A percentile compares a stretch with the other conserved stretches of the same genome.
These are phyloP conservation scores for Lophura nycthemera DNA, from an alignment of 2,113 vertebrate species.

Conservation along the genomic window DNA sequence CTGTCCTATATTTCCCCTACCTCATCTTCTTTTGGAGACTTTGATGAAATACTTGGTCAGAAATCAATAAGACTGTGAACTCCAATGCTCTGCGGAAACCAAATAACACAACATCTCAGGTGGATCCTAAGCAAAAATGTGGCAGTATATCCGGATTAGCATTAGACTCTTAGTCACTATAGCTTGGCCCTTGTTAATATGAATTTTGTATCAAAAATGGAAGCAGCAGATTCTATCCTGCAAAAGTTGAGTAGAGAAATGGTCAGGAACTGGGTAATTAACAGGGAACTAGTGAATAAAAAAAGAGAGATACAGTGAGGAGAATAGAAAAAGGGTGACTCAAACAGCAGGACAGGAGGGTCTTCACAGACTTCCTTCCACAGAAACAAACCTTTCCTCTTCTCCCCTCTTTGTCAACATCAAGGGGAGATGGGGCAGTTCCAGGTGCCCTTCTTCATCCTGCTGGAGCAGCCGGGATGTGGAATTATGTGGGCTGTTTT, in stretches of 20 bases:
- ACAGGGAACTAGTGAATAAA: not conserved
- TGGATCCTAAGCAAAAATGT: not conserved
- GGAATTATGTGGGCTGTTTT: not conserved
- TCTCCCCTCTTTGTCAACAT: not conserved
- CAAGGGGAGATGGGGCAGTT: not conserved
- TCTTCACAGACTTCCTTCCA: not conserved
- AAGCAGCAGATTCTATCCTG: not conserved
- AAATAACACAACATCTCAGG: not conserved
- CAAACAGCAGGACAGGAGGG: rapidly evolving
- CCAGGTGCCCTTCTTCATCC: not conserved
- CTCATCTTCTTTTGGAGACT: not conserved
- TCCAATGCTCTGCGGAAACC: not conserved
- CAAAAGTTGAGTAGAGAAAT: not conserved
- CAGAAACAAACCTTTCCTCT: not conserved
- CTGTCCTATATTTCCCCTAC: not conserved
- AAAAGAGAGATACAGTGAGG: not conserved
- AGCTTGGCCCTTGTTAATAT: not conserved
- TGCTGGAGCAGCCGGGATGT: not conserved
- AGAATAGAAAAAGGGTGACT: not conserved
- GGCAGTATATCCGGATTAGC: not conserved
- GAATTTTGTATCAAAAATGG: not conserved
- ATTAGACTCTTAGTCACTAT: not conserved
- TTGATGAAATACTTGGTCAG: not conserved
- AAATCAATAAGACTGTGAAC: not conserved
- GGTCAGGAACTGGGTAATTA: not conserved